Conservation (phyloP, 2,888 invertebrate species). For the Amphipoea oculea region DNA sequence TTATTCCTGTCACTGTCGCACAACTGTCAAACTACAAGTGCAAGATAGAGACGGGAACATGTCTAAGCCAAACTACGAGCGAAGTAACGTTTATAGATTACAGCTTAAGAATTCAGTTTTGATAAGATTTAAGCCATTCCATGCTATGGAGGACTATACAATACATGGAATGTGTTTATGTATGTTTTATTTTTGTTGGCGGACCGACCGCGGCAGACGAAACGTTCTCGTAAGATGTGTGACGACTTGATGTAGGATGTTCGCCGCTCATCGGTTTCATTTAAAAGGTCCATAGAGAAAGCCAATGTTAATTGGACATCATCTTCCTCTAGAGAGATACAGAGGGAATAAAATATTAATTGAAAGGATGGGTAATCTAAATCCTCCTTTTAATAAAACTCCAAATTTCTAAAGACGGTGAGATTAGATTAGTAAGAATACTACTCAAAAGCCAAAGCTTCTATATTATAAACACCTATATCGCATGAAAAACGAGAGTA, state of each 20-base stretch:
- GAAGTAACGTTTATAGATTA: not conserved
- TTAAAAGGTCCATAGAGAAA: not conserved
- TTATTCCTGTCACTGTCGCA: not conserved
- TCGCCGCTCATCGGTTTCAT: not conserved
- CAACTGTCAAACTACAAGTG: not conserved
- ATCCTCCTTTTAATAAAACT: not conserved
- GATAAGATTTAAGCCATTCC: not conserved
- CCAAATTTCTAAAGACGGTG: not conserved
- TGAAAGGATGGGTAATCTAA: not conserved
- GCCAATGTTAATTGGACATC: not conserved
- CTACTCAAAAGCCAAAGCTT: not conserved
- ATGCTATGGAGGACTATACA: not conserved
- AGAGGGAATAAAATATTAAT: not conserved
- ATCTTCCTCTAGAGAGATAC: not conserved
- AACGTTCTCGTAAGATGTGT: not conserved
- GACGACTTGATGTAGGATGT: not conserved
- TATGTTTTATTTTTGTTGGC: not conserved
- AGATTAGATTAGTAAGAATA: not conserved
- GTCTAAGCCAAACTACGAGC: not conserved
- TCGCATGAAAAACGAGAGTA: slow-evolving; percentile 34
- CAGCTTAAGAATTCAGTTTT: too few relatives aligned
- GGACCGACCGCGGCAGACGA: not conserved
- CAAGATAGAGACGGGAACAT: not conserved
- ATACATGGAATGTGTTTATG: not conserved
- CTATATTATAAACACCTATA: not conserved